Percentiles rank a stretch among this genome's conserved stretches.
These are phyloP conservation scores for Pimephales promelas DNA, from an alignment of 2,113 vertebrate genomes.

Conservation along the genomic window DNA sequence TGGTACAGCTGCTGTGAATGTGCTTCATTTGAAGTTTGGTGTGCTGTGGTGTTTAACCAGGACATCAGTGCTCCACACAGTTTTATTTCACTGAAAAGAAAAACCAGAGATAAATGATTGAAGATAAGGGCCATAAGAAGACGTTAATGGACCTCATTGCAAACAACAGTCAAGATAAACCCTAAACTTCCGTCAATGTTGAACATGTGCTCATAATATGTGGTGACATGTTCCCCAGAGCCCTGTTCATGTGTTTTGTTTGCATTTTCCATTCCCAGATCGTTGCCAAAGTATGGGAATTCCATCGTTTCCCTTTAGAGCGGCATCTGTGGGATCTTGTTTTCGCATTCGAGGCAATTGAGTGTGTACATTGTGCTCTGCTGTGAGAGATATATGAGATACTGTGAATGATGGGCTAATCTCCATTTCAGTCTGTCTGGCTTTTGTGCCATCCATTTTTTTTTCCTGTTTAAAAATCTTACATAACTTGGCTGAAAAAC, in stretches of 20 bases:
- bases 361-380: neutral
- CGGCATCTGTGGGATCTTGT: neutral
- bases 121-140: neutral
- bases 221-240: neutral
- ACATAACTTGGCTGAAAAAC: conserved; percentile 17
- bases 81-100: neutral
- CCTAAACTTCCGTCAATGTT: neutral
- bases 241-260: neutral
- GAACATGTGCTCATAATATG: neutral
- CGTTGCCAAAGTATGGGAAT: neutral
- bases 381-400: neutral
- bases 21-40: too few relatives aligned
- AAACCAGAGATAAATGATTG: neutral
- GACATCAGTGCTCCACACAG: too few relatives aligned
- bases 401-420: neutral
- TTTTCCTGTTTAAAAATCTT: neutral
- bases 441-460: neutral
- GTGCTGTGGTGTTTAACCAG: too few relatives aligned
- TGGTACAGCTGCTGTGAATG: too few relatives aligned
- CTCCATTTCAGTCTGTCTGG: neutral
- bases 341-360: neutral
- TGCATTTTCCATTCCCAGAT: neutral
- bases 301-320: neutral
- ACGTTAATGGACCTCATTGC: neutral
- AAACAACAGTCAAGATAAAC: neutral